Evolutionary conservation across 2,888 invertebrate species (phyloP).

Genomic region (Hetaerina titia): DNA sequence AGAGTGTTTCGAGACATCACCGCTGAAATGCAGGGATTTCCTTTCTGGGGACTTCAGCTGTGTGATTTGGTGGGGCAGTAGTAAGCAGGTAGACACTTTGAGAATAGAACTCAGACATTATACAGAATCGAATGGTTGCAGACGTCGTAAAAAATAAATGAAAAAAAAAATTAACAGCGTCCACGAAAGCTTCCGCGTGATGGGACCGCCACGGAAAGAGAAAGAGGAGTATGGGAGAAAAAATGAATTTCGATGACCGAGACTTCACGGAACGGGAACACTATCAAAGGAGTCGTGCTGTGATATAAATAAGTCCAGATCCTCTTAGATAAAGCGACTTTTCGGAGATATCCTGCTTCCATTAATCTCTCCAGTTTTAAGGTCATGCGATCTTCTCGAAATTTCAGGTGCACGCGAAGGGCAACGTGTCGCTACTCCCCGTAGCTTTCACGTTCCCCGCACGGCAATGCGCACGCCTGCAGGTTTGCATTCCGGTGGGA

Average conservation of each 20-base stretch:
- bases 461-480: background rate
- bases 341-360: background rate
- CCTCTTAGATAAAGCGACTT: background rate
- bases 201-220: too few species aligned
- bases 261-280: background rate
- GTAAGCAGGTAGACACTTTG: too few species aligned
- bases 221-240: background rate
- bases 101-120: too few species aligned
- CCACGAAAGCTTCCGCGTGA: too few species aligned
- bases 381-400: background rate
- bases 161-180: too few species aligned
- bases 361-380: background rate
- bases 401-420: background rate
- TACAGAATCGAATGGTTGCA: too few species aligned
- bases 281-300: background rate
- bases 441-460: too few species aligned
- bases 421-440: background rate
- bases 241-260: background rate
- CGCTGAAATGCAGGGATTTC: too few species aligned
- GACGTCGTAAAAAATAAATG: too few species aligned
- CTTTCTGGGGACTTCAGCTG: too few species aligned
- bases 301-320: background rate
- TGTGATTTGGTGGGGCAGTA: too few species aligned
- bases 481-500: background rate
- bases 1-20: too few species aligned